Conservation (phyloP, 2,797 vertebrate genomes). For the Stomatorhinus walkeri region DNA sequence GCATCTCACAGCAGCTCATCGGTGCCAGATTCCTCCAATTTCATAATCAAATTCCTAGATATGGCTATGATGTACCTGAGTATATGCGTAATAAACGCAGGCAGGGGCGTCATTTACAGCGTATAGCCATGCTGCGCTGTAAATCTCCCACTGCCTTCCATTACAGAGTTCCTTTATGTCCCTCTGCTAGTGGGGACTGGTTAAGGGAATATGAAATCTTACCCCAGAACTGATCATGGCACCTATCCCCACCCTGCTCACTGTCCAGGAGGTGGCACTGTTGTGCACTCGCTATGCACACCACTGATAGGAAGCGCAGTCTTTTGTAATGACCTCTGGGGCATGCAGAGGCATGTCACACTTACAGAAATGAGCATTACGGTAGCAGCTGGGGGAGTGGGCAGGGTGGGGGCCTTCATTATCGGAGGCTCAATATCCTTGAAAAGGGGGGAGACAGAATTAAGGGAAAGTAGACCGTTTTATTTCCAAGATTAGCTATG, state of each 20-base stretch:
- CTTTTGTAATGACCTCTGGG: not conserved
- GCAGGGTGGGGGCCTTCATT: not conserved
- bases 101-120: not conserved
- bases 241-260: not conserved
- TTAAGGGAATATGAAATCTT: not conserved
- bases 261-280: not conserved
- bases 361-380: not conserved
- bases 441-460: not conserved
- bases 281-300: not conserved
- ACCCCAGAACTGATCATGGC: not conserved
- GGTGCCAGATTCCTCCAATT: not conserved
- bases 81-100: not conserved
- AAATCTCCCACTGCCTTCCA: not conserved
- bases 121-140: not conserved
- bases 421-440: not conserved
- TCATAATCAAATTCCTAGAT: not conserved
- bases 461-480: not conserved
- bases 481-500: not conserved
- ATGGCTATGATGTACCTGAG: not conserved
- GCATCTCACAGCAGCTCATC: not conserved
- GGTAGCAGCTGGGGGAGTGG: not conserved
- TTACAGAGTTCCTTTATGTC: not conserved
- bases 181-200: not conserved
- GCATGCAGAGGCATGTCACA: not conserved
- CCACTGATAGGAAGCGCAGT: not conserved